phyloP scores from a whole-genome alignment of 1,140 invertebrate species.

The Pectinophora gossypiella region DNA sequence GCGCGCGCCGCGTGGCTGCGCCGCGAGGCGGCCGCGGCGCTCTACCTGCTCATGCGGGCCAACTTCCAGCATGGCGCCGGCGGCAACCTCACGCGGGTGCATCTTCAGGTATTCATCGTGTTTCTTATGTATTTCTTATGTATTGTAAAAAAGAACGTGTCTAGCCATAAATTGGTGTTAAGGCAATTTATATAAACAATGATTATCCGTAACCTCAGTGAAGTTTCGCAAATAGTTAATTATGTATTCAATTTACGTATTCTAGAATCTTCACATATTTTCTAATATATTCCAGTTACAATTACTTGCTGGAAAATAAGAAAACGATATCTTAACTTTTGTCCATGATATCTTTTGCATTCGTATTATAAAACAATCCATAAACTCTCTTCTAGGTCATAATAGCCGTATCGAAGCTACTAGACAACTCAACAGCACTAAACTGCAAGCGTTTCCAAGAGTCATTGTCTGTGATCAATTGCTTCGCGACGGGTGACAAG shows the following conservation, averaged over 20 bases:
- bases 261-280: too few species aligned
- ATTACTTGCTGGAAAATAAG: too few species aligned
- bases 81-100: slow-evolving; percentile 90
- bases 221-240: too few species aligned
- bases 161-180: too few species aligned
- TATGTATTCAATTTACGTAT: too few species aligned
- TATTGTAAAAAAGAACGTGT: too few species aligned
- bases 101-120: slow-evolving; percentile 84
- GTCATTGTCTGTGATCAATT: slow-evolving; percentile 93
- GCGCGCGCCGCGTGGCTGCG: slow-evolving; percentile 86
- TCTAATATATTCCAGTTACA: too few species aligned
- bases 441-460: slow-evolving; percentile 95
- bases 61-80: slow-evolving; percentile 93
- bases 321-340: too few species aligned
- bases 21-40: slow-evolving; percentile 91
- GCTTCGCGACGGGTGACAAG: slow-evolving; percentile 94
- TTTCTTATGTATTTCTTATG: too few species aligned
- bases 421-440: slow-evolving; percentile 89
- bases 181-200: too few species aligned
- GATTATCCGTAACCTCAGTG: too few species aligned
- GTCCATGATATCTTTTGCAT: too few species aligned
- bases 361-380: not conserved
- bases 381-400: slow-evolving; percentile 78
- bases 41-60: slow-evolving; percentile 94
- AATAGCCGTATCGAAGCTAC: slow-evolving; percentile 93